phyloP scores from a whole-genome alignment of 1,140 invertebrate species.

The Macrobrachium nipponense region DNA sequence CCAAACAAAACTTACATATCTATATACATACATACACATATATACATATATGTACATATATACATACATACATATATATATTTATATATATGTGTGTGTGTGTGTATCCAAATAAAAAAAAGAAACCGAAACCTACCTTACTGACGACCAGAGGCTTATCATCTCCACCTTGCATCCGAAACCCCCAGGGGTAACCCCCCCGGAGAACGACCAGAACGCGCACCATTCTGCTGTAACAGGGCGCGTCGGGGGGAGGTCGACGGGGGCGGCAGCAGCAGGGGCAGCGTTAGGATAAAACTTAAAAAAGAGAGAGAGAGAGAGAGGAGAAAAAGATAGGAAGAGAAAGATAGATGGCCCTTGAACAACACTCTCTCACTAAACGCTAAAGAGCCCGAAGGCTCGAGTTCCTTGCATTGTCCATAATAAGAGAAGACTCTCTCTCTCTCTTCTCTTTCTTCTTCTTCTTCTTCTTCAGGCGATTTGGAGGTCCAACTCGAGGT shows the following conservation, averaged over 20 bases:
- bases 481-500: no score
- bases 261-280: background rate
- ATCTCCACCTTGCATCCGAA: slow-evolving; percentile 84
- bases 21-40: background rate
- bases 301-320: background rate
- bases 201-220: slow-evolving; percentile 74
- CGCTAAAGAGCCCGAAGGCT: no score
- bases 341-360: background rate
- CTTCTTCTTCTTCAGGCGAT: no score
- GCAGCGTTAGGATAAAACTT: background rate
- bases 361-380: no score
- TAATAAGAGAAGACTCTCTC: no score
- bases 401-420: no score
- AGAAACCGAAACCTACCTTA: slow-evolving; percentile 75
- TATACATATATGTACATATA: background rate
- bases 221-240: slow-evolving; percentile 55
- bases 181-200: slow-evolving; percentile 90
- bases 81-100: background rate
- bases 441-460: no score
- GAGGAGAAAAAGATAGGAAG: background rate
- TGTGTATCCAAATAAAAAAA: background rate
- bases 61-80: background rate
- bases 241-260: background rate
- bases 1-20: background rate
- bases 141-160: slow-evolving; percentile 82